Evolutionary conservation across 1,140 invertebrate genomes (phyloP).

Genomic region (Diabrotica undecimpunctata): DNA sequence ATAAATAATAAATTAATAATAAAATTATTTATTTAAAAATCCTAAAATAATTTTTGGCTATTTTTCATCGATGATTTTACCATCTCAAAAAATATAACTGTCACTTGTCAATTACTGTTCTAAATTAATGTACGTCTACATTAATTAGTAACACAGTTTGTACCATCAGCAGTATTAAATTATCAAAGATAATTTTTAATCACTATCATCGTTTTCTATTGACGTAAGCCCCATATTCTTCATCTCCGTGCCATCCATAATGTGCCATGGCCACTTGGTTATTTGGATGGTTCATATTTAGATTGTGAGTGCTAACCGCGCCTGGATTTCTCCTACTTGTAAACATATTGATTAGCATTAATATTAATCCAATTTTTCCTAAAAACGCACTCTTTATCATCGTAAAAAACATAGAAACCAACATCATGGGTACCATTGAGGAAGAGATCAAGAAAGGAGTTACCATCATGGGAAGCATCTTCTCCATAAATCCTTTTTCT

Average conservation of each 20-base stretch:
- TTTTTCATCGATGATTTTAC: too few relatives aligned
- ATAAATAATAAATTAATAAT: too few relatives aligned
- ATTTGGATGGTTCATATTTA: slow-evolving; percentile 22
- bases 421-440: slow-evolving; percentile 58
- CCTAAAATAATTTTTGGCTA: too few relatives aligned
- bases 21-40: too few relatives aligned
- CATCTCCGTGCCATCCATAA: slow-evolving; percentile 55
- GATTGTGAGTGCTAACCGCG: slow-evolving; percentile 39
- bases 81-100: too few relatives aligned
- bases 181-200: too few relatives aligned
- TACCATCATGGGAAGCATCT: slow-evolving; percentile 59
- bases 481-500: slow-evolving; percentile 53
- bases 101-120: too few relatives aligned
- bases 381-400: slow-evolving; percentile 60
- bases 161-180: too few relatives aligned
- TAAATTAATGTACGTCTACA: too few relatives aligned
- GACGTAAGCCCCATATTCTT: slow-evolving; percentile 54
- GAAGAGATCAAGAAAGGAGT: slow-evolving; percentile 65
- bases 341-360: slow-evolving; percentile 59
- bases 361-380: slow-evolving; percentile 60
- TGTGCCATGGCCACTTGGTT: slow-evolving; percentile 38
- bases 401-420: slow-evolving; percentile 60
- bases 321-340: slow-evolving; percentile 47
- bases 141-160: too few relatives aligned
- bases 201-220: slow-evolving; percentile 39